Evolutionary conservation across 2,888 invertebrate genomes (phyloP), one percentile per base, ranked within the genome.

Genomic region (Pemphredon lugubris): DNA sequence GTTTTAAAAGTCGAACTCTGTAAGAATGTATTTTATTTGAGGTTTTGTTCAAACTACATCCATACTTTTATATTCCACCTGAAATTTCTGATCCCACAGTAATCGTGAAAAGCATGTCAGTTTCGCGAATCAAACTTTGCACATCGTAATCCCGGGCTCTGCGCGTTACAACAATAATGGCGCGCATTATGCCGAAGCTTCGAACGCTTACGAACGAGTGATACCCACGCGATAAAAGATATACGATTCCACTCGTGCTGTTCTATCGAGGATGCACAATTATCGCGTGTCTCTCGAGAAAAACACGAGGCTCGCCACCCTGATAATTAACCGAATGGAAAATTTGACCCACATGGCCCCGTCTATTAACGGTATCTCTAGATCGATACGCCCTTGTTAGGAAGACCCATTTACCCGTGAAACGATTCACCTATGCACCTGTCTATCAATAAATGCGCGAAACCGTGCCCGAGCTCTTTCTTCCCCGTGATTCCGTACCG

Each of bases 261-360:
- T 48, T 37, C 13, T 20, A 16, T 40, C 32, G 18, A 3, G 7
- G 20, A 13, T 18, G n/a, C 32, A n/a, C 37, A 16, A 44, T 68
- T 39, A 61, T 50, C 16, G n/a, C 40, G 32, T 16, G 9, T 13
- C 44, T 42, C 7, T 20, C 13, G 20, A 3, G 20, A 20, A 37
- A 16, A n/a, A n/a, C 16, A 45, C 14, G 23, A 7, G 59, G 53
- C 44, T 57, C 59, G 53, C 64, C 67, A 68, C 65, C 70, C 67
- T 63, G 63, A 64, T 74, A 75, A 79, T 76, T 76, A 78, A 63
- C 48, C 70, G 53, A 60, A 75, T 60, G 73, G 73, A 78, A 79
- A 79, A 79, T 78, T 65, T 73, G 78, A 78, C 76, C 75, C 63
- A 76, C 73, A 73, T 78, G 68, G 40, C 55, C 58, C 37, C 44